A percentile compares a stretch with the other conserved stretches of the same genome.
Evolutionary conservation across 1,140 invertebrate species (phyloP).

Genomic region (Scaptomyza hsui): DNA sequence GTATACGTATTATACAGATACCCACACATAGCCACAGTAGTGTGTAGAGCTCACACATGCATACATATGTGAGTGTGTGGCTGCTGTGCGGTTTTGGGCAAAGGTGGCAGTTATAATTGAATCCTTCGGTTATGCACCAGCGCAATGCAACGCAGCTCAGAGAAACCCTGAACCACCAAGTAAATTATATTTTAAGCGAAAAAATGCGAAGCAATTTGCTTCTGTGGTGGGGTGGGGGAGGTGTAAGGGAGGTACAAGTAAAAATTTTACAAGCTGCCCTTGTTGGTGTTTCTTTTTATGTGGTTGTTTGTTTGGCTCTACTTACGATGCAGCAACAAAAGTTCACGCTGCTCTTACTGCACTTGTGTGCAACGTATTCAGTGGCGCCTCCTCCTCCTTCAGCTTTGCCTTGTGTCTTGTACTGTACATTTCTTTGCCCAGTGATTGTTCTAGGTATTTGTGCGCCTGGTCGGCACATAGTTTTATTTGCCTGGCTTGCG

Average conservation of each 20-base stretch:
- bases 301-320: background rate
- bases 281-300: slow-evolving; percentile 17
- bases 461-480: slow-evolving; percentile 39
- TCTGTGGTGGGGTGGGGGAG: slow-evolving; percentile 42
- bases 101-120: slow-evolving; percentile 69
- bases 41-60: too few relatives aligned
- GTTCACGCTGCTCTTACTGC: background rate
- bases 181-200: slow-evolving; percentile 70
- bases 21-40: background rate
- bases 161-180: slow-evolving; percentile 33
- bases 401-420: slow-evolving; percentile 8
- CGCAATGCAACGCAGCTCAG: slow-evolving; percentile 13
- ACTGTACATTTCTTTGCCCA: slow-evolving; percentile 19
- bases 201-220: slow-evolving; percentile 57
- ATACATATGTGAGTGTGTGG: slow-evolving; percentile 20
- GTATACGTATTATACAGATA: background rate
- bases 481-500: slow-evolving; percentile 46
- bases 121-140: slow-evolving; percentile 60
- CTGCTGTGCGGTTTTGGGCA: slow-evolving; percentile 44
- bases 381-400: background rate
- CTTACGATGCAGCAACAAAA: background rate
- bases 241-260: slow-evolving; percentile 35
- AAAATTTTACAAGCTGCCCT: slow-evolving; percentile 55
- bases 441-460: slow-evolving; percentile 30
- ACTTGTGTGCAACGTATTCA: too few relatives aligned